phyloP scores from a whole-genome alignment of 2,113 vertebrate species.

The Atherinomorus stipes region DNA sequence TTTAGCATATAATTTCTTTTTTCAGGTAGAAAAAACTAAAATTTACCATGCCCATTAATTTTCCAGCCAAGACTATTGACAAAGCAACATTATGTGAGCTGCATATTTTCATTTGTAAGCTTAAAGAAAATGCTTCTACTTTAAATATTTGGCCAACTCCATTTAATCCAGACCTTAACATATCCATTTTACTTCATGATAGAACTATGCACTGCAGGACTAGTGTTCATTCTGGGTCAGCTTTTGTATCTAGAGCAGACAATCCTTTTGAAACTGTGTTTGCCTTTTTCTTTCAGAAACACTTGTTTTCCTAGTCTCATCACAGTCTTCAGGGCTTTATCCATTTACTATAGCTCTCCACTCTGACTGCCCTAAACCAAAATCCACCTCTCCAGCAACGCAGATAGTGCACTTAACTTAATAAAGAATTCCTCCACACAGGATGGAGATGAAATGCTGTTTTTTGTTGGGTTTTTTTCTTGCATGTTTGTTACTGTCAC shows the following conservation, averaged over 20 bases:
- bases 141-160: too few species aligned
- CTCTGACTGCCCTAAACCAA: conserved; percentile 40
- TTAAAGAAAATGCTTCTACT: too few species aligned
- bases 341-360: conserved; percentile 45
- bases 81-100: too few species aligned
- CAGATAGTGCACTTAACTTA: conserved; percentile 48
- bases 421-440: conserved; percentile 9
- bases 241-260: conserved; percentile 42
- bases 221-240: conserved; percentile 44
- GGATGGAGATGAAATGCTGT: background rate
- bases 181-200: background rate
- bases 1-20: too few species aligned
- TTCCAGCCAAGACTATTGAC: too few species aligned
- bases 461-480: too few species aligned
- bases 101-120: too few species aligned
- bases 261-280: conserved; percentile 39
- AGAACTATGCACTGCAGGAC: background rate
- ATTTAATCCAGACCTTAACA: too few species aligned
- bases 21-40: too few species aligned
- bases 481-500: too few species aligned
- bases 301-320: conserved; percentile 24
- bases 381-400: conserved; percentile 22
- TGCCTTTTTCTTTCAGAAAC: conserved; percentile 24
- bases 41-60: too few species aligned
- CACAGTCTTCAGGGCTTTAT: conserved; percentile 54